Evolutionary conservation across 2,888 invertebrate genomes (phyloP).

Genomic region (Cloeon dipterum): DNA sequence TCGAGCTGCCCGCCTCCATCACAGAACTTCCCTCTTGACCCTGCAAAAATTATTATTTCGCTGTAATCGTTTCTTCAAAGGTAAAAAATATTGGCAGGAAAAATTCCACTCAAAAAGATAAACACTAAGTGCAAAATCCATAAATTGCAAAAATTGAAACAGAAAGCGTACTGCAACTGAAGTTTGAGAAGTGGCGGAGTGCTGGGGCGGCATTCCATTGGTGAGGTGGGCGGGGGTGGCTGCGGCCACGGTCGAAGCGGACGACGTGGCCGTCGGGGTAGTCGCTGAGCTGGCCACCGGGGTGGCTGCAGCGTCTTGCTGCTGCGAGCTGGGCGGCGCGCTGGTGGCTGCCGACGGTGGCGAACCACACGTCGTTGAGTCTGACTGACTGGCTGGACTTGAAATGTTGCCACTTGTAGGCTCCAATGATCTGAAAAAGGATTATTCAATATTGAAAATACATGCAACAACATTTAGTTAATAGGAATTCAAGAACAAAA

Average conservation of each 20-base stretch:
- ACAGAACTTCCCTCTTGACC: constrained; percentile 1
- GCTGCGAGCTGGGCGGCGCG: constrained; percentile 24
- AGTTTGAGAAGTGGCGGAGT: constrained; percentile 4
- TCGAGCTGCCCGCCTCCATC: constrained; percentile 3
- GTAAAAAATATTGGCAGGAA: too few relatives aligned
- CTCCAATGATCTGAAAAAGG: constrained; percentile 3
- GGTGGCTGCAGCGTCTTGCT: constrained; percentile 30
- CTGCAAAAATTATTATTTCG: too few relatives aligned
- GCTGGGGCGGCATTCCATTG: constrained; percentile 3
- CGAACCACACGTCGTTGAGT: constrained; percentile 32
- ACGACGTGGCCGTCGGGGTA: constrained; percentile 1
- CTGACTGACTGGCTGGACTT: constrained; percentile 33
- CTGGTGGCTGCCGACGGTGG: constrained; percentile 34
- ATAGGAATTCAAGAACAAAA: too few relatives aligned
- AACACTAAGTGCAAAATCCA: too few relatives aligned
- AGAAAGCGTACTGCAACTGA: too few relatives aligned
- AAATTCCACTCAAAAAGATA: too few relatives aligned
- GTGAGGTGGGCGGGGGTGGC: constrained; percentile 11
- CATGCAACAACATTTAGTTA: too few relatives aligned
- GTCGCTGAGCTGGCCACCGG: constrained; percentile 8
- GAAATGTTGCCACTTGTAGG: constrained; percentile 4
- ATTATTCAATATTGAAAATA: too few relatives aligned
- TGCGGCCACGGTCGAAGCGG: constrained; percentile 1
- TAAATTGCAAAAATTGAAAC: too few relatives aligned
- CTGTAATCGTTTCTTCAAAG: too few relatives aligned